These are phyloP conservation scores for Mesorhabditis spiculigera DNA, from an alignment of 2,888 invertebrate genomes.

Conservation along the genomic window DNA sequence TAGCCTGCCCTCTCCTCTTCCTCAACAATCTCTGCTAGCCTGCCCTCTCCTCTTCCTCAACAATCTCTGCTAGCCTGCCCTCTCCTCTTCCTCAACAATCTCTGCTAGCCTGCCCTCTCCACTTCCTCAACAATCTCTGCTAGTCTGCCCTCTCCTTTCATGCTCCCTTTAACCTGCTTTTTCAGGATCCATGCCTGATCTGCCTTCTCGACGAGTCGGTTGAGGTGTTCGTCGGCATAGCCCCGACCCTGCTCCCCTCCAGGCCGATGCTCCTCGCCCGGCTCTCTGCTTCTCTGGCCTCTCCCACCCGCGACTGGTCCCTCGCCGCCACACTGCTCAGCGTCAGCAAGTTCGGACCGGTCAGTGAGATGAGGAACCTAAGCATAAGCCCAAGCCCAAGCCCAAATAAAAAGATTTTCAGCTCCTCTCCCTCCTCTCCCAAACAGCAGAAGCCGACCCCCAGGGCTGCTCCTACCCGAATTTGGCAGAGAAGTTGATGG, in stretches of 20 bases:
- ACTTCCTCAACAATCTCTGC: too few relatives aligned
- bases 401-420: not conserved
- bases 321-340: constrained; percentile 80
- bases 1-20: too few relatives aligned
- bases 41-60: too few relatives aligned
- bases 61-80: too few relatives aligned
- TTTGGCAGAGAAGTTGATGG: constrained; percentile 6
- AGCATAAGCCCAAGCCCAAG: not conserved
- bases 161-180: not conserved
- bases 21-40: too few relatives aligned
- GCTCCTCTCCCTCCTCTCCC: constrained; percentile 7
- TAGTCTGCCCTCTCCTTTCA: too few relatives aligned
- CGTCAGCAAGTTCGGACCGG: constrained; percentile 67
- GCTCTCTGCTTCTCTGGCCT: constrained; percentile 20
- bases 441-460: not conserved
- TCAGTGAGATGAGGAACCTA: constrained; percentile 1
- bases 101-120: too few relatives aligned
- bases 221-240: constrained; percentile 82
- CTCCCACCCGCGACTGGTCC: constrained; percentile 62
- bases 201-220: constrained; percentile 77
- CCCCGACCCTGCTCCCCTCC: constrained; percentile 92
- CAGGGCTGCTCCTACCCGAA: constrained; percentile 6
- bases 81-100: too few relatives aligned
- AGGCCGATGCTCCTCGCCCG: constrained; percentile 24
- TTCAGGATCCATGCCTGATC: constrained; percentile 63